A percentile compares a stretch with the other conserved stretches of the same genome.
These are phyloP conservation scores for Rafetus swinhoei DNA, from an alignment of 2,113 vertebrate genomes.

Conservation along the genomic window DNA sequence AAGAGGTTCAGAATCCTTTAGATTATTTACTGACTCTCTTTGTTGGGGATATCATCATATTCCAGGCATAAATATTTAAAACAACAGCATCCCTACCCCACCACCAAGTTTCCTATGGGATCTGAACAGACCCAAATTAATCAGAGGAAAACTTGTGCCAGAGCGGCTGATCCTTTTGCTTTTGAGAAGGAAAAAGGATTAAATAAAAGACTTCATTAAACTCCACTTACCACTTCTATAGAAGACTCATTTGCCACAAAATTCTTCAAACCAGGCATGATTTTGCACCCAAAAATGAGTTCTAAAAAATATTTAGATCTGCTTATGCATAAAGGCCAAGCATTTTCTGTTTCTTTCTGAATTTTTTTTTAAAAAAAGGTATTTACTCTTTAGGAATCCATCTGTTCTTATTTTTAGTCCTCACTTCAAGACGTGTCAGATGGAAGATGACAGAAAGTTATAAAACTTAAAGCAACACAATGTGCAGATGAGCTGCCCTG, in stretches of 20 bases:
- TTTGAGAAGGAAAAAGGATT: background rate
- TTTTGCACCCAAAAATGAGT: background rate
- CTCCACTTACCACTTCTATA: background rate
- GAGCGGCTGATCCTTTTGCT: background rate
- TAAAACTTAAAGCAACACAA: constrained; percentile 17
- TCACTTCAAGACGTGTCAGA: background rate
- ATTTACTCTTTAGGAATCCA: fast-evolving
- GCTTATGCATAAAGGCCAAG: background rate
- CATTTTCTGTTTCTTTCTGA: background rate
- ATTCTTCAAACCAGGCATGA: background rate
- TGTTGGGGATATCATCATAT: background rate
- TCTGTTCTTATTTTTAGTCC: background rate
- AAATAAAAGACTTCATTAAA: background rate
- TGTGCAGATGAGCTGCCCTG: background rate
- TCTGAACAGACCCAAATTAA: background rate
- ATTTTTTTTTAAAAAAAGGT: background rate
- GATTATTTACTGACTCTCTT: background rate
- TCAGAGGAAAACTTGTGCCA: background rate
- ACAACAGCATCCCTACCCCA: background rate
- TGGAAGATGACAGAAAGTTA: background rate
- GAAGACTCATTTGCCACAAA: background rate
- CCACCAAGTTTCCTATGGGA: background rate
- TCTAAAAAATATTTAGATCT: background rate
- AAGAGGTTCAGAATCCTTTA: background rate
- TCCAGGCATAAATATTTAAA: too few species aligned